phyloP scores from a whole-genome alignment of 2,888 invertebrate genomes.

The Tuta absoluta region DNA sequence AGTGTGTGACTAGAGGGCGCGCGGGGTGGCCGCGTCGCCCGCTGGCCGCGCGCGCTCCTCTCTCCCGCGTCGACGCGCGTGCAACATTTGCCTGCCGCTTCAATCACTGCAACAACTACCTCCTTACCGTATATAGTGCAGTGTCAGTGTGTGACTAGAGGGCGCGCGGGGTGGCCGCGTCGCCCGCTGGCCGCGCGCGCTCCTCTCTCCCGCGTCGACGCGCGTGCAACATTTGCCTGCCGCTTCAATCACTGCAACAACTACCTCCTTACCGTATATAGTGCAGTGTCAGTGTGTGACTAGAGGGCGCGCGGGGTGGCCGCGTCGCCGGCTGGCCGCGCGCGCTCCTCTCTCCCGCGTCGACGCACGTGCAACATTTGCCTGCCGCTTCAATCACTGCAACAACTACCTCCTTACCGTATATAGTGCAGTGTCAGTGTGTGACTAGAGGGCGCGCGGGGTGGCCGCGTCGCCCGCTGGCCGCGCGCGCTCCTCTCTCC shows the following conservation, averaged over 20 bases:
- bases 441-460: too few relatives aligned
- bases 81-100: conserved; percentile 58
- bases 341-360: conserved; percentile 66
- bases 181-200: too few relatives aligned
- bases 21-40: not conserved
- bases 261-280: not conserved
- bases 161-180: too few relatives aligned
- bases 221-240: conserved; percentile 54
- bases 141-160: conserved; percentile 2
- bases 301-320: not conserved
- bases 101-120: conserved; percentile 28
- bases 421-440: conserved; percentile 18
- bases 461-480: too few relatives aligned
- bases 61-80: conserved; percentile 47
- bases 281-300: conserved; percentile 6
- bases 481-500: too few relatives aligned
- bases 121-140: conserved; percentile 65
- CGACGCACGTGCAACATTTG: too few relatives aligned
- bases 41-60: conserved; percentile 60
- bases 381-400: conserved; percentile 47
- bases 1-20: not conserved
- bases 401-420: conserved; percentile 42
- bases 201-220: conserved; percentile 48
- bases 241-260: conserved; percentile 39
- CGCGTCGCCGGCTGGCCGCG: conserved; percentile 40